These are phyloP conservation scores for Melanotaenia pygmaea DNA, from an alignment of 2,797 vertebrate genomes.

Conservation along the genomic window DNA sequence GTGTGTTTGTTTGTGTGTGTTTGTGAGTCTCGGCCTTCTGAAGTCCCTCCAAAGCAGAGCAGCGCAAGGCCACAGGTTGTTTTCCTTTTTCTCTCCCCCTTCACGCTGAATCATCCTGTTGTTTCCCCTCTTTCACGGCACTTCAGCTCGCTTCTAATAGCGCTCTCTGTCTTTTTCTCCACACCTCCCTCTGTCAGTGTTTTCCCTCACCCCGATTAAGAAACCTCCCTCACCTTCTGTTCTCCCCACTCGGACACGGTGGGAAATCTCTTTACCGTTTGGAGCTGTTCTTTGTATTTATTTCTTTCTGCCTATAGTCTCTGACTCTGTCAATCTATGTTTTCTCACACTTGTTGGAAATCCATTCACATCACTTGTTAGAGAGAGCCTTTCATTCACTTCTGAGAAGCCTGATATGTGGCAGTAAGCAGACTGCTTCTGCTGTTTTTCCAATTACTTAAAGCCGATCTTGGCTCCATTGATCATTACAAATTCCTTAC, in stretches of 20 bases:
- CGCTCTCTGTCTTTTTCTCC: conserved; percentile 68
- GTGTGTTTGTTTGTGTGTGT: conserved; percentile 8
- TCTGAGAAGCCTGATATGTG: conserved; percentile 16
- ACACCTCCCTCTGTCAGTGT: conserved; percentile 58
- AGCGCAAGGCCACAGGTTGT: conserved; percentile 75
- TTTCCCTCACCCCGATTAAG: conserved; percentile 66
- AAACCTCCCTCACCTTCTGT: conserved; percentile 57
- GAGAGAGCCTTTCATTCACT: conserved; percentile 28
- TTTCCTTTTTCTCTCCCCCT: conserved; percentile 63
- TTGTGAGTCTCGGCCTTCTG: conserved; percentile 32
- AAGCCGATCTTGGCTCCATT: not conserved
- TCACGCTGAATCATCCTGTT: conserved; percentile 75
- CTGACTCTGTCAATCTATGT: conserved; percentile 48
- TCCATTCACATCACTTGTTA: conserved; percentile 39
- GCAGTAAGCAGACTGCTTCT: not conserved
- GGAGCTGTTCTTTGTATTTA: conserved; percentile 34
- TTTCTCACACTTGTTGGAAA: conserved; percentile 38
- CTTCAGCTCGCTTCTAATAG: conserved; percentile 69
- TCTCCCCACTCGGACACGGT: conserved; percentile 53
- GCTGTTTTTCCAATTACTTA: conserved; percentile 1
- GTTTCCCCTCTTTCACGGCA: conserved; percentile 68
- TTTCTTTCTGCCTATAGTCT: conserved; percentile 32
- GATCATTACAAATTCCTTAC: not conserved
- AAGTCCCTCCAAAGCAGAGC: conserved; percentile 55
- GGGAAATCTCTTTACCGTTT: conserved; percentile 67